Evolutionary conservation across 2,888 invertebrate genomes (phyloP).

Genomic region (Apotomis turbidana): DNA sequence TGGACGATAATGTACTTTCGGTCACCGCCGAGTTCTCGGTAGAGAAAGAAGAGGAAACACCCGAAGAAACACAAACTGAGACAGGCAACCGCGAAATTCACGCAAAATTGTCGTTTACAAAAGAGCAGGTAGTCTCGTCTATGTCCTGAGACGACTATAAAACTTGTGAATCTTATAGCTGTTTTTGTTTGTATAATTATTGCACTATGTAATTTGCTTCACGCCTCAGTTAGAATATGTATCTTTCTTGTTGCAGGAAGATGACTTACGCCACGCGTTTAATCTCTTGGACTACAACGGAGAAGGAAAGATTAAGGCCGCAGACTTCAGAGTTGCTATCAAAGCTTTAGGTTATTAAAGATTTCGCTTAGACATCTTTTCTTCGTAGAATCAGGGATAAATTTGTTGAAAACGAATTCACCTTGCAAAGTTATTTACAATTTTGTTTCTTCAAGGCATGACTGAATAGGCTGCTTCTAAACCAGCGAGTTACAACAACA

Average conservation of each 20-base stretch:
- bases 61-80: constrained; percentile 44
- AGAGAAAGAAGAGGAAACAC: constrained; percentile 46
- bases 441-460: no score
- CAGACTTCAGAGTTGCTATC: constrained; percentile 76
- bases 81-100: constrained; percentile 51
- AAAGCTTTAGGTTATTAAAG: constrained; percentile 67
- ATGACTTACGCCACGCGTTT: constrained; percentile 72
- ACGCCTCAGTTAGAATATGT: no score
- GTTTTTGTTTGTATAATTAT: no score
- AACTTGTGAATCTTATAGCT: not conserved
- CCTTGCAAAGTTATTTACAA: not conserved
- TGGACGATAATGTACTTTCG: constrained; percentile 52
- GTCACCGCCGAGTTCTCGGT: constrained; percentile 57
- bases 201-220: no score
- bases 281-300: constrained; percentile 73
- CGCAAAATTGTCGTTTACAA: constrained; percentile 63
- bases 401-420: not conserved
- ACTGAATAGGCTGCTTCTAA: no score
- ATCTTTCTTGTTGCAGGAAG: constrained; percentile 58
- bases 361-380: not conserved
- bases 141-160: not conserved
- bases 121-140: constrained; percentile 56
- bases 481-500: no score
- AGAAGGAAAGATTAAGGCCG: constrained; percentile 75
- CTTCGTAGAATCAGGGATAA: not conserved